phyloP scores from a whole-genome alignment of 1,140 invertebrate genomes.

The Druon quercuslanigerum region DNA sequence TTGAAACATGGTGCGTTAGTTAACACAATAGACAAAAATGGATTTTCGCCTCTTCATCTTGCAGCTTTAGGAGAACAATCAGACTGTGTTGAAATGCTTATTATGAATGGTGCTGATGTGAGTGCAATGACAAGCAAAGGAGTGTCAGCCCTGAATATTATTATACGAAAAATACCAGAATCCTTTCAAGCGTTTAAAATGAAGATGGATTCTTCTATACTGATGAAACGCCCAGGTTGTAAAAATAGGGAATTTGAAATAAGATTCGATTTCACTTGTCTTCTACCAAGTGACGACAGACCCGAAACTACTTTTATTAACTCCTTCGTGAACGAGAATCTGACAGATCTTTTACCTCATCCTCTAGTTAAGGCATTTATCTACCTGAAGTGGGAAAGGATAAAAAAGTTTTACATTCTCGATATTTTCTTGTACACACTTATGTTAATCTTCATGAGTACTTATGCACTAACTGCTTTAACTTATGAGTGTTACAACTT shows the following conservation, averaged over 20 bases:
- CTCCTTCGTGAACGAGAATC: conserved; percentile 78
- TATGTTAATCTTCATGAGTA: conserved; percentile 78
- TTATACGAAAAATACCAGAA: conserved; percentile 78
- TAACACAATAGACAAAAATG: conserved; percentile 80
- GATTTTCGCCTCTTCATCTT: conserved; percentile 82
- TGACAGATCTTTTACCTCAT: conserved; percentile 79
- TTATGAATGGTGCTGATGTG: conserved; percentile 81
- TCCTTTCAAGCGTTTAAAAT: conserved; percentile 77
- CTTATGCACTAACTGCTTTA: conserved; percentile 77
- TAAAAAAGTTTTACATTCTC: conserved; percentile 80
- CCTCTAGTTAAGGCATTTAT: conserved; percentile 80
- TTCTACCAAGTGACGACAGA: conserved; percentile 77
- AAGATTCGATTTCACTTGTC: conserved; percentile 77
- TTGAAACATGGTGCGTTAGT: conserved; percentile 76
- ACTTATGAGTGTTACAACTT: conserved; percentile 72
- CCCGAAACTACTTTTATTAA: conserved; percentile 80
- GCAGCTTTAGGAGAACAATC: conserved; percentile 80
- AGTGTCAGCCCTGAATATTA: conserved; percentile 78
- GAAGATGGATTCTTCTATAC: conserved; percentile 78
- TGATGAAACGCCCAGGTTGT: conserved; percentile 74
- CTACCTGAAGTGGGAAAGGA: conserved; percentile 81
- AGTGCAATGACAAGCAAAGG: conserved; percentile 79
- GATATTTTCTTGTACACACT: conserved; percentile 79
- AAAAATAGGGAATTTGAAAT: conserved; percentile 79
- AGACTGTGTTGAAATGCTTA: conserved; percentile 78